Evolutionary conservation across 2,888 invertebrate species (phyloP).

Genomic region (Hypomecis atomaria): DNA sequence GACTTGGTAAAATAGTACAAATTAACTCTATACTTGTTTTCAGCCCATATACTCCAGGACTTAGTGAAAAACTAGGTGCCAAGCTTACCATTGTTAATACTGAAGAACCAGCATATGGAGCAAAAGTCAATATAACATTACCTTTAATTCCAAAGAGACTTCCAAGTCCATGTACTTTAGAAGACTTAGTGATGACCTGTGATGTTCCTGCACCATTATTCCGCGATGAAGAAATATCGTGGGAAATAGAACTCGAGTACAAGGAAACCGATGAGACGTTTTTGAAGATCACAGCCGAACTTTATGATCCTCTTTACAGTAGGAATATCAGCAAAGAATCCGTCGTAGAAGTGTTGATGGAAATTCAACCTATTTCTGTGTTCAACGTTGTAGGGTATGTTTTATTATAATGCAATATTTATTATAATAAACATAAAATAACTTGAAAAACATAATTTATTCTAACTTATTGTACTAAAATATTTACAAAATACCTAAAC

Average conservation of each 20-base stretch:
- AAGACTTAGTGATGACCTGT: slow-evolving; percentile 62
- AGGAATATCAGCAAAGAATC: slow-evolving; percentile 57
- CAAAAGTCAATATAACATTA: slow-evolving; percentile 60
- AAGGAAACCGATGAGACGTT: slow-evolving; percentile 48
- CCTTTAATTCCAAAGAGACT: slow-evolving; percentile 66
- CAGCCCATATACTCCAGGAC: slow-evolving; percentile 71
- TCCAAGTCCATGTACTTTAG: slow-evolving; percentile 64
- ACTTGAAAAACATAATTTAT: too few species aligned
- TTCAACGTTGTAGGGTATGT: slow-evolving; percentile 68
- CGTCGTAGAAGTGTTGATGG: slow-evolving; percentile 51
- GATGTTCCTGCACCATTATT: slow-evolving; percentile 65
- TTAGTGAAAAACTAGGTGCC: slow-evolving; percentile 61
- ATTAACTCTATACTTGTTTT: slow-evolving; percentile 17
- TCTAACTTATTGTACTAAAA: too few species aligned
- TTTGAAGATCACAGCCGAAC: slow-evolving; percentile 53
- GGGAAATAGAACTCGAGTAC: slow-evolving; percentile 73
- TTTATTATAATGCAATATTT: too few species aligned
- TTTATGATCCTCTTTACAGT: slow-evolving; percentile 61
- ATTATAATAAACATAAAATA: too few species aligned
- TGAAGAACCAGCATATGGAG: slow-evolving; percentile 75
- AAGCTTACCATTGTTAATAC: slow-evolving; percentile 62
- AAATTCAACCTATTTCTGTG: slow-evolving; percentile 57
- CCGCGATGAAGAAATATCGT: slow-evolving; percentile 57
- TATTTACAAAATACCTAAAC: too few species aligned
- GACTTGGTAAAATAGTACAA: too few species aligned